A percentile compares a stretch with the other conserved stretches of the same genome.
These are phyloP conservation scores for Fragum whitleyi DNA, from an alignment of 2,888 invertebrate genomes.

Conservation along the genomic window DNA sequence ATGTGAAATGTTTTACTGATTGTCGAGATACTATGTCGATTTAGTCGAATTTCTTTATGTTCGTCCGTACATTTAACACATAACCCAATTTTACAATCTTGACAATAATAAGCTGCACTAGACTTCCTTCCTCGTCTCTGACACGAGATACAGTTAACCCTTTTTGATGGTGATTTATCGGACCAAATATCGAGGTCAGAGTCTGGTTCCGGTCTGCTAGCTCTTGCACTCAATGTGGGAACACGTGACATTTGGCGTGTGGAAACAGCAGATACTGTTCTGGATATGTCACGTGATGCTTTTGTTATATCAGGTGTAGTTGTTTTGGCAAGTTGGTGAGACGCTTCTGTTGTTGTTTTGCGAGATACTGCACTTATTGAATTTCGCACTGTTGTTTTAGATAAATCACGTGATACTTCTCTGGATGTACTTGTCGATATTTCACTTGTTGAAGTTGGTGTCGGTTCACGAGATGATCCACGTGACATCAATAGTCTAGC, in stretches of 20 bases:
- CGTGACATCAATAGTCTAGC: neutral
- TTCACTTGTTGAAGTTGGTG: neutral
- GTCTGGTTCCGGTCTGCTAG: neutral
- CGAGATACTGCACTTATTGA: neutral
- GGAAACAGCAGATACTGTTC: neutral
- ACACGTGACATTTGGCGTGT: neutral
- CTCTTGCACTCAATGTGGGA: neutral
- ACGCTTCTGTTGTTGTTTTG: neutral
- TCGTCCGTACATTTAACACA: slow-evolving; percentile 45
- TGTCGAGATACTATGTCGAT: slow-evolving; percentile 57
- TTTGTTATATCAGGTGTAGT: no score
- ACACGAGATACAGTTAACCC: slow-evolving; percentile 50
- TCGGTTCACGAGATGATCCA: no score
- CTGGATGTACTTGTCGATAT: neutral
- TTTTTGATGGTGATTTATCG: neutral
- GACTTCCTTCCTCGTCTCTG: slow-evolving; percentile 43
- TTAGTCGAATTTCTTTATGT: slow-evolving; percentile 49
- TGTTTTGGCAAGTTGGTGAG: neutral
- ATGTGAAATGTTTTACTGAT: slow-evolving; percentile 47
- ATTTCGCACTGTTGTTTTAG: neutral
- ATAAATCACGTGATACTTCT: neutral
- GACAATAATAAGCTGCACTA: slow-evolving; percentile 49
- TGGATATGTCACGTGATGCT: neutral
- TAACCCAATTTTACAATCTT: slow-evolving; percentile 56
- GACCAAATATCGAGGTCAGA: slow-evolving; percentile 24